A percentile compares a stretch with the other conserved stretches of the same genome.
Conservation (phyloP, 2,113 vertebrate genomes). For the Ifrita kowaldi region DNA sequence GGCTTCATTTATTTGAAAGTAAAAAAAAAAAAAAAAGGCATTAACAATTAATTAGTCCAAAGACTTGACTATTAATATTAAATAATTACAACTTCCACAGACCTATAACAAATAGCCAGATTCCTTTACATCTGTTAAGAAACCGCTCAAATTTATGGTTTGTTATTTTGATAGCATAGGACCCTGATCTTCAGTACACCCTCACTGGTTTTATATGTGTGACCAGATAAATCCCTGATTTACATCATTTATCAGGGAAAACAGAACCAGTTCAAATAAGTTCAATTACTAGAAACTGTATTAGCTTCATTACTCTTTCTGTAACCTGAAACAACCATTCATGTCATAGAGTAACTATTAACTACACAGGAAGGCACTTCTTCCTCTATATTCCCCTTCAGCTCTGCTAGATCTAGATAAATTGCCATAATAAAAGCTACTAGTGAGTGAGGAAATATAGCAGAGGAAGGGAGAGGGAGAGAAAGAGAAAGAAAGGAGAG, state of each 20-base stretch:
- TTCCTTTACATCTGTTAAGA: not conserved
- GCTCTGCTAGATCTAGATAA: conserved; percentile 3
- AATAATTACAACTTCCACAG: not conserved
- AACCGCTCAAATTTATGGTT: not conserved
- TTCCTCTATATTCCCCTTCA: not conserved
- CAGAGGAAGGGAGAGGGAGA: not conserved
- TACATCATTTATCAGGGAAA: not conserved
- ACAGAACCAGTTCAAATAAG: not conserved
- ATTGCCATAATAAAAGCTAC: not conserved
- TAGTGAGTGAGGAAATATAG: not conserved
- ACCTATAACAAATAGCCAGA: not conserved
- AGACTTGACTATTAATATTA: not conserved
- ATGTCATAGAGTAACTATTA: not conserved
- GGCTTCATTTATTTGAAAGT: not conserved
- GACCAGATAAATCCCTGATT: not conserved
- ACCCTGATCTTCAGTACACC: not conserved
- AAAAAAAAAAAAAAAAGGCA: not conserved
- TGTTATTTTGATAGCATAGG: not conserved
- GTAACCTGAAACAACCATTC: not conserved
- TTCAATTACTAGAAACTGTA: not conserved
- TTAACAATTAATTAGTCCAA: not conserved
- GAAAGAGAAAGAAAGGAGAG: not conserved
- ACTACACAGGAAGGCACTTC: not conserved
- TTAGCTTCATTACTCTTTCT: not conserved
- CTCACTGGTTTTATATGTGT: not conserved